Conservation (phyloP, 2,113 vertebrate genomes). For the Serilophus lunatus region DNA sequence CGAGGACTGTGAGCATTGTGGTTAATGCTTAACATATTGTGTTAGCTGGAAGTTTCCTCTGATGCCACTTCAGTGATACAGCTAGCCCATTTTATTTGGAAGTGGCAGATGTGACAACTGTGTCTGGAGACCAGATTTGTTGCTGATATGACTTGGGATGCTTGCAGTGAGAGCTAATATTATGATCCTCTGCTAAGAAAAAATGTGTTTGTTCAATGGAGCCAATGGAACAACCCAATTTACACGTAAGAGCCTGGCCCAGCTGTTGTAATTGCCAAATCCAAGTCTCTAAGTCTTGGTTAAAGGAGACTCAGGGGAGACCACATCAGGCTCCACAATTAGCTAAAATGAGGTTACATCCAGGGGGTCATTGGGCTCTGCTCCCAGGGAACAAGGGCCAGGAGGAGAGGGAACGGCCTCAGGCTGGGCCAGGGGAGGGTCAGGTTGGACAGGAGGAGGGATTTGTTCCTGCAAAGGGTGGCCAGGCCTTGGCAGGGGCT, state of each 20-base stretch:
- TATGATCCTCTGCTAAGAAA: background rate
- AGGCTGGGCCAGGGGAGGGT: background rate
- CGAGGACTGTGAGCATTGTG: conserved; percentile 5
- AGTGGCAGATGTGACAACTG: background rate
- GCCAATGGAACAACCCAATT: background rate
- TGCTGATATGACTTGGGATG: fast-evolving
- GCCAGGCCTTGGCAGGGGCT: background rate
- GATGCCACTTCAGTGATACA: background rate
- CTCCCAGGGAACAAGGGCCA: background rate
- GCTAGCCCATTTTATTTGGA: background rate
- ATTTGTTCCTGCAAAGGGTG: background rate
- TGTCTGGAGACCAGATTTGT: background rate
- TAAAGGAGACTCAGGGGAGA: background rate
- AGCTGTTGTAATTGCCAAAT: background rate
- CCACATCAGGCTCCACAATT: background rate
- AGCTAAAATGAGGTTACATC: background rate
- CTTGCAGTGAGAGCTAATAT: background rate
- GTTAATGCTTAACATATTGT: conserved; percentile 34
- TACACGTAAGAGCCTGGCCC: background rate
- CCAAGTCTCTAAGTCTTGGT: background rate
- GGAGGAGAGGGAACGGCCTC: background rate
- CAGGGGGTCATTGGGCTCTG: fast-evolving
- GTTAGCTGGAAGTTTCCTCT: background rate
- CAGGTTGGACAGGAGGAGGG: background rate
- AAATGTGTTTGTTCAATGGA: background rate